Base-by-base conservation (phyloP, 2,888 invertebrate genomes). In the Theodoxus fluviatilis region DNA sequence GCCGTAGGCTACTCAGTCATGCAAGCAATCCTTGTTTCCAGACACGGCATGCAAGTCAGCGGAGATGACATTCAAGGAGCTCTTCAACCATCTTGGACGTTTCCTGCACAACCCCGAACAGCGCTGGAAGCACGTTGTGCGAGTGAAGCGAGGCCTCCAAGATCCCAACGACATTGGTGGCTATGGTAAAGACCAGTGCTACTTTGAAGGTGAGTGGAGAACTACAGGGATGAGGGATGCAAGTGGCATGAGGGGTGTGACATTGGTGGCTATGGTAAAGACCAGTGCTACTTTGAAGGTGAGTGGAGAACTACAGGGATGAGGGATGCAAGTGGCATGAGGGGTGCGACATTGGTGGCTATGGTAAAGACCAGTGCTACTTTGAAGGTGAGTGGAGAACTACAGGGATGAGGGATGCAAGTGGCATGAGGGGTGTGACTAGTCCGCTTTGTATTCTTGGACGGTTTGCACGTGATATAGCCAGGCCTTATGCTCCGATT, bases 141-240 rank as follows among this genome's bases (percentile, higher is more conserved):
- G 86, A 6, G 84, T 86, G 15, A 86, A 86, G 69, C 73, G 86
- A 28, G 83, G 83, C 15, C 78, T 86, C 0, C 66, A 75, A 6
- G 81, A 86, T 71, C 81, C 85, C 0, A 83, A 83, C 75, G 80
- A 81, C 68, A 76, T 80, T 1, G 86, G 86, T 35, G 86, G 86
- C 15, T 82, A 82, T 74, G 86, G 86, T 15, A 81, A 83, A 71
- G 86, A 86, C 73, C 86, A 86, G 75, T 83, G 84, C 68, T 86
- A 86, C 75, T 86, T 86, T 81, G 85, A 86, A 81, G 85, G 85
- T 85, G n/a, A n/a, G n/a, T n/a, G n/a, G n/a, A n/a, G n/a, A n/a
- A n/a, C n/a, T n/a, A n/a, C n/a, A n/a, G n/a, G n/a, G n/a, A n/a
- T n/a, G n/a, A n/a, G n/a, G n/a, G n/a, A n/a, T n/a, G n/a, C n/a